Conservation (phyloP, 2,797 vertebrate genomes). For the Kryptopterus vitreolus region DNA sequence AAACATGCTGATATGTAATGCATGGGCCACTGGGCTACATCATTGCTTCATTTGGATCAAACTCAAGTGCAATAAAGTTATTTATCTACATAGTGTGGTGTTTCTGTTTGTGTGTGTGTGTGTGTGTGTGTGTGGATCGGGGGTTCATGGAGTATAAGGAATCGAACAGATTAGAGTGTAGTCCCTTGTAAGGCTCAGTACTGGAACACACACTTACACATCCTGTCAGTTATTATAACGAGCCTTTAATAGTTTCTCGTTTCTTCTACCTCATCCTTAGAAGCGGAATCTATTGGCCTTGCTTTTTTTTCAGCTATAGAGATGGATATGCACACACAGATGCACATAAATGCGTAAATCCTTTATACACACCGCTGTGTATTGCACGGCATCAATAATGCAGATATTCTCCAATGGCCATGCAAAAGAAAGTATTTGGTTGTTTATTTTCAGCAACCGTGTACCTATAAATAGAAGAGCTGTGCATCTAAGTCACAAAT, state of each 20-base stretch:
- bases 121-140: slow-evolving; percentile 28
- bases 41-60: slow-evolving; percentile 78
- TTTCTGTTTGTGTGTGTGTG: slow-evolving; percentile 28
- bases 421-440: background rate
- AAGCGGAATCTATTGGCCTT: slow-evolving; percentile 5
- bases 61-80: slow-evolving; percentile 67
- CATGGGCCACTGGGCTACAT: slow-evolving; percentile 74
- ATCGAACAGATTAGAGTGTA: slow-evolving; percentile 38
- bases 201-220: slow-evolving; percentile 10
- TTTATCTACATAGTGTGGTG: slow-evolving; percentile 72
- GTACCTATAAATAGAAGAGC: slow-evolving; percentile 4
- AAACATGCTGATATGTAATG: slow-evolving; percentile 59
- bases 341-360: background rate
- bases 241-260: slow-evolving; percentile 23
- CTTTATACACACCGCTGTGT: background rate
- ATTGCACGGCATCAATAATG: slow-evolving; percentile 14
- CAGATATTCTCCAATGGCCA: slow-evolving; percentile 5
- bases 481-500: background rate
- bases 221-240: slow-evolving; percentile 38
- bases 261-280: background rate
- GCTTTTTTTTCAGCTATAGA: background rate
- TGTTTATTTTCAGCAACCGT: slow-evolving; percentile 12
- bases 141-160: slow-evolving; percentile 19
- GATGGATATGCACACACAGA: background rate
- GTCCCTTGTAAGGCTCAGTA: slow-evolving; percentile 26